Evolutionary conservation across 2,113 vertebrate species (phyloP).

Genomic region (Archocentrus centrarchus): DNA sequence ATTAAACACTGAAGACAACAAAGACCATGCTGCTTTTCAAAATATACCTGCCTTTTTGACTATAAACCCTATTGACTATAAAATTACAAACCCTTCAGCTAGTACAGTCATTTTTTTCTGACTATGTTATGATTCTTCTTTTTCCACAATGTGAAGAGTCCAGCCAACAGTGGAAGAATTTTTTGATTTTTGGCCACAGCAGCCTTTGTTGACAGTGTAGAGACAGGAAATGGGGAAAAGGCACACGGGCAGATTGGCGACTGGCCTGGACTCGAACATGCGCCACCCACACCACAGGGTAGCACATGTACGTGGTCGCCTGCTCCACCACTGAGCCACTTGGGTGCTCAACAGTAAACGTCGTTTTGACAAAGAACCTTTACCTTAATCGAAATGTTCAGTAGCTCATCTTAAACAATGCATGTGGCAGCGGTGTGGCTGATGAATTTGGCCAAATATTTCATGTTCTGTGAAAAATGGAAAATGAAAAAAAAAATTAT

Average conservation of each 20-base stretch:
- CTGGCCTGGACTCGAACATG: too few species aligned
- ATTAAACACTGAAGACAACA: not conserved
- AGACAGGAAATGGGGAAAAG: too few species aligned
- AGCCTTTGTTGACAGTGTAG: too few species aligned
- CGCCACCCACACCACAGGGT: too few species aligned
- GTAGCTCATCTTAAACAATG: not conserved
- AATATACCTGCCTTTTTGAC: not conserved
- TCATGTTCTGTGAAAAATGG: too few species aligned
- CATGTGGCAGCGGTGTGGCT: not conserved
- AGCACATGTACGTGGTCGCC: too few species aligned
- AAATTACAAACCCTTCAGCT: not conserved
- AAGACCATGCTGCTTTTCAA: not conserved
- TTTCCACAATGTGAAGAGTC: not conserved
- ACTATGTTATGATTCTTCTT: not conserved
- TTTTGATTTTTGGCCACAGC: too few species aligned
- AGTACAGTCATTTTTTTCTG: not conserved
- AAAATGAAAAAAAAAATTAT: too few species aligned
- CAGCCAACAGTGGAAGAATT: slow-evolving; percentile 14
- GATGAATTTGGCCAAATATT: slow-evolving; percentile 15
- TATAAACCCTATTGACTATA: too few species aligned
- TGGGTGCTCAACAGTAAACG: too few species aligned
- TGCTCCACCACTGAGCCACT: too few species aligned
- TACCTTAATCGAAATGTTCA: not conserved
- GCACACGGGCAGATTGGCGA: too few species aligned
- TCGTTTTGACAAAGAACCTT: slow-evolving; percentile 31